Percentiles rank a stretch among this genome's conserved stretches.
Conservation (phyloP, 2,113 vertebrate genomes). For the Chaetodon auriga region DNA sequence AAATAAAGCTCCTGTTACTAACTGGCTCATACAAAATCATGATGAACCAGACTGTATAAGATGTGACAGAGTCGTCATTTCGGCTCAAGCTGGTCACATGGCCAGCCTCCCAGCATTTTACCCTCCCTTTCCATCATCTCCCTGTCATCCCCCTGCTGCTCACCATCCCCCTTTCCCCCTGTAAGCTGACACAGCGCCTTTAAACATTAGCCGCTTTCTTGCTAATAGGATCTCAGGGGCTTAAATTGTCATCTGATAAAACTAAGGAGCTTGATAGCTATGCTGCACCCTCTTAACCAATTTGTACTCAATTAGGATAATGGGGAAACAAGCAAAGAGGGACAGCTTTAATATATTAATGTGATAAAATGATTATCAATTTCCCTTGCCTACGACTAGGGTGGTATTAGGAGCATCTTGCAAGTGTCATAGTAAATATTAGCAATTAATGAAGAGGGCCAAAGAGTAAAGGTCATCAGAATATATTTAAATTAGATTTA, state of each 20-base stretch:
- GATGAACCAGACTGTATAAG: neutral
- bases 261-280: slow-evolving; percentile 91
- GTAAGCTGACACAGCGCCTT: slow-evolving; percentile 95
- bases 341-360: slow-evolving; percentile 93
- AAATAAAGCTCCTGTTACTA: neutral
- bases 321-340: slow-evolving; percentile 92
- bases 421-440: slow-evolving; percentile 38
- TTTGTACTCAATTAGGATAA: slow-evolving; percentile 96
- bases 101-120: slow-evolving; percentile 39
- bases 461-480: slow-evolving; percentile 10
- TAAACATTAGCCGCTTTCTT: slow-evolving; percentile 90
- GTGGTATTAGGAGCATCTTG: slow-evolving; percentile 42
- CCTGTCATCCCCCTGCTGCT: slow-evolving; percentile 63
- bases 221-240: slow-evolving; percentile 91
- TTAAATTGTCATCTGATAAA: slow-evolving; percentile 94
- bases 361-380: slow-evolving; percentile 91
- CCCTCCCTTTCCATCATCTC: slow-evolving; percentile 68
- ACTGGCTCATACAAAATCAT: neutral
- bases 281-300: slow-evolving; percentile 93
- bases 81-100: slow-evolving; percentile 43
- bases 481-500: slow-evolving; percentile 13
- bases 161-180: slow-evolving; percentile 79
- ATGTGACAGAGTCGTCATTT: slow-evolving; percentile 25
- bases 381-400: slow-evolving; percentile 53
- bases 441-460: neutral